These are phyloP conservation scores for Talpa occidentalis DNA, from an alignment of 2,113 vertebrate species.

Conservation along the genomic window DNA sequence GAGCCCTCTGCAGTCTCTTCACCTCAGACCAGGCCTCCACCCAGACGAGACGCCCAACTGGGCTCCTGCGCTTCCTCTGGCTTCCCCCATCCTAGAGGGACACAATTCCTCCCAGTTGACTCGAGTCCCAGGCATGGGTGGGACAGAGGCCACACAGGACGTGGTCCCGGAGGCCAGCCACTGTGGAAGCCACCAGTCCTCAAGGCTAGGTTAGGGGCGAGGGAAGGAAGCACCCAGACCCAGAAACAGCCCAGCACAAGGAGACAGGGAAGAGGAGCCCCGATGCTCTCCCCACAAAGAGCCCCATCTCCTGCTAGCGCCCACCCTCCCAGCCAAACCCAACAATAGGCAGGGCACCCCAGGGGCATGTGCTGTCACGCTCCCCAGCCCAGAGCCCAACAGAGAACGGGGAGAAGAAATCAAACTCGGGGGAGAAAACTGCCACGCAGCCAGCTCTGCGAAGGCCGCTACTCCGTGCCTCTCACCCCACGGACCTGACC, in stretches of 20 bases:
- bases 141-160: background rate
- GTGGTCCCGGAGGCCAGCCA: background rate
- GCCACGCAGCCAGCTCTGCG: fast-evolving
- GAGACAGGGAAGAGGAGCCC: background rate
- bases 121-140: background rate
- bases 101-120: background rate
- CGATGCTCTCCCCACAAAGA: background rate
- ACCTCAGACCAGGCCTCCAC: too few relatives aligned
- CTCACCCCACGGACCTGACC: background rate
- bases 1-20: background rate
- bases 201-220: fast-evolving
- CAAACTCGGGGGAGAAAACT: background rate
- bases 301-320: background rate
- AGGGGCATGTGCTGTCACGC: background rate
- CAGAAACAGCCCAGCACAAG: background rate
- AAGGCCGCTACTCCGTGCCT: background rate
- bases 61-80: background rate
- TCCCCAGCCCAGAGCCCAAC: background rate
- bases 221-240: background rate
- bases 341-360: background rate
- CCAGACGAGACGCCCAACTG: background rate
- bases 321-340: background rate
- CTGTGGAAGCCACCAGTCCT: background rate
- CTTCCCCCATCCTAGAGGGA: background rate
- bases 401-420: background rate